Conservation (phyloP, 2,797 vertebrate genomes). For the Bovichtus diacanthus region DNA sequence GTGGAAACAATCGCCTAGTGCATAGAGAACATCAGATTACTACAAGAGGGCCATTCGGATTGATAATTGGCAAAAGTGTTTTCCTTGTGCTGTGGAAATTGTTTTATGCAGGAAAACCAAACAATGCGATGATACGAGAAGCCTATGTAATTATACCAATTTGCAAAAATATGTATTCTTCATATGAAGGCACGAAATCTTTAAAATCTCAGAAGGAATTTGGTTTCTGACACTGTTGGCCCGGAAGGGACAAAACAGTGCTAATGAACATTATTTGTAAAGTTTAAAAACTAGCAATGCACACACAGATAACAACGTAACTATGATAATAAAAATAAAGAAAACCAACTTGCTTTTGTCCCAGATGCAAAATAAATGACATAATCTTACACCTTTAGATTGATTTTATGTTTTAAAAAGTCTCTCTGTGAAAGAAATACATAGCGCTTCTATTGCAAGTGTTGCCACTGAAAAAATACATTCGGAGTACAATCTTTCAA, state of each 20-base stretch:
- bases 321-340: constrained; percentile 1
- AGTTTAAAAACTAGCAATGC: neutral
- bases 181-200: neutral
- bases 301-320: neutral
- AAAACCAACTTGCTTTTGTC: constrained; percentile 14
- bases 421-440: constrained; percentile 48
- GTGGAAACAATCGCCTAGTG: neutral
- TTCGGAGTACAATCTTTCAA: constrained; percentile 45
- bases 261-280: neutral
- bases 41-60: neutral
- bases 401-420: constrained; percentile 11
- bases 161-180: neutral
- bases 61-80: neutral
- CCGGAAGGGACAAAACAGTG: neutral
- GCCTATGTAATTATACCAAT: neutral
- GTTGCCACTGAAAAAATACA: constrained; percentile 51
- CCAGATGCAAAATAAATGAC: constrained; percentile 38
- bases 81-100: neutral
- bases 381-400: neutral
- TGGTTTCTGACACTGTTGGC: neutral
- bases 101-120: neutral
- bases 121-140: neutral
- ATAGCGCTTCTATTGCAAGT: constrained; percentile 33
- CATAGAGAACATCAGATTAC: neutral
- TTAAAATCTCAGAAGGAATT: neutral